Conservation (phyloP, 1,140 invertebrate species). For the Orussus abietinus region DNA sequence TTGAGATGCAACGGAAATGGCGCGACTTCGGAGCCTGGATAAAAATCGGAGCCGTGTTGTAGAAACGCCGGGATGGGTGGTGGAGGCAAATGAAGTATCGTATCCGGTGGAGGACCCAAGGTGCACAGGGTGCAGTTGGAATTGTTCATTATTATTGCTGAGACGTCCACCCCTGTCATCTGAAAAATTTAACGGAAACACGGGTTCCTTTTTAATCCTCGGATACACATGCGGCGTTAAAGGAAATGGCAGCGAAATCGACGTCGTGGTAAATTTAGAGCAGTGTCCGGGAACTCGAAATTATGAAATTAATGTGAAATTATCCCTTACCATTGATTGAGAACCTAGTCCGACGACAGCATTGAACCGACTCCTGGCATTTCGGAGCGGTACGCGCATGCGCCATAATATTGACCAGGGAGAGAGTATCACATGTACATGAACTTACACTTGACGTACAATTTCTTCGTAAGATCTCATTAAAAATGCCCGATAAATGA, state of each 20-base stretch:
- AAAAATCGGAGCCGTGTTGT: slow-evolving; percentile 46
- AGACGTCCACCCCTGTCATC: slow-evolving; percentile 29
- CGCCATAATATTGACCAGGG: slow-evolving; percentile 34
- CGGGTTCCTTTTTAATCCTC: neutral
- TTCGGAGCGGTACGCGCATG: slow-evolving; percentile 28
- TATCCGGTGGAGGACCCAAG: slow-evolving; percentile 76
- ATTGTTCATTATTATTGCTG: slow-evolving; percentile 30
- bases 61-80: slow-evolving; percentile 73
- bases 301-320: slow-evolving; percentile 7
- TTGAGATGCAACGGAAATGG: slow-evolving; percentile 36
- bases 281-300: neutral
- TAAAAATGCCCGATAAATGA: too few relatives aligned
- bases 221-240: neutral
- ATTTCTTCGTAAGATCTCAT: too few relatives aligned
- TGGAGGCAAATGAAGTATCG: slow-evolving; percentile 74
- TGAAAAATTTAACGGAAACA: slow-evolving; percentile 12
- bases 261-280: neutral
- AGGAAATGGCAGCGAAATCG: neutral
- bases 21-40: slow-evolving; percentile 31
- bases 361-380: slow-evolving; percentile 23
- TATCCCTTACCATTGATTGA: slow-evolving; percentile 21
- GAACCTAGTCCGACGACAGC: slow-evolving; percentile 4
- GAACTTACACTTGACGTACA: too few relatives aligned
- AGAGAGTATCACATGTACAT: too few relatives aligned
- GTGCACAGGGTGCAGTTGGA: slow-evolving; percentile 52